phyloP scores from a whole-genome alignment of 2,113 vertebrate genomes.

The Mugil cephalus region DNA sequence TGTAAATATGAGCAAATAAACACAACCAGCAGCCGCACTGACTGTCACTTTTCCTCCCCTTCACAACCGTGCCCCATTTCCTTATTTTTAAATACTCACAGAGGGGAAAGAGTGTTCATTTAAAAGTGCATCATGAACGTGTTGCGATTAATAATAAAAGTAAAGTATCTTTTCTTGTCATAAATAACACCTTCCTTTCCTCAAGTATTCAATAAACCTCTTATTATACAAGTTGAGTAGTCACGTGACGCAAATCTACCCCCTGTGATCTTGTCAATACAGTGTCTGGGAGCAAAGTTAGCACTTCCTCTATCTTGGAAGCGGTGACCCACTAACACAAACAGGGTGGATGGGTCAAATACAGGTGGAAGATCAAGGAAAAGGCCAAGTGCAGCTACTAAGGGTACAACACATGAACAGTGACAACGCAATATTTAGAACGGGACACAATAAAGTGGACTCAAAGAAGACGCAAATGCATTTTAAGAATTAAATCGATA shows the following conservation, averaged over 20 bases:
- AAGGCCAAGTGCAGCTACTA: constrained; percentile 29
- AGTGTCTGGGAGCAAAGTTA: constrained; percentile 48
- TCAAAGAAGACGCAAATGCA: no score
- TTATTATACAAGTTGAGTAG: constrained; percentile 80
- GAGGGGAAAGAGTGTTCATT: constrained; percentile 66
- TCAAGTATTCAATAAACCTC: constrained; percentile 75
- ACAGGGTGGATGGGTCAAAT: constrained; percentile 37
- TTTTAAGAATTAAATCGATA: no score
- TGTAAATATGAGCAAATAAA: constrained; percentile 32
- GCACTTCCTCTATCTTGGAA: constrained; percentile 52
- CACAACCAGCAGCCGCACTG: constrained; percentile 39
- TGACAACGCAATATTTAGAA: constrained; percentile 11
- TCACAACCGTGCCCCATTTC: constrained; percentile 53
- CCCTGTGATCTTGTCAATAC: constrained; percentile 46
- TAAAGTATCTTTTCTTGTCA: constrained; percentile 73
- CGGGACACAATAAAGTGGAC: not conserved
- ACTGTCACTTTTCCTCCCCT: constrained; percentile 39
- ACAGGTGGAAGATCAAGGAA: constrained; percentile 40
- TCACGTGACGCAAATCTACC: constrained; percentile 67
- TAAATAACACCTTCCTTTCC: constrained; percentile 78
- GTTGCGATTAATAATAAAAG: constrained; percentile 78
- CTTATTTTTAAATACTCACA: constrained; percentile 58
- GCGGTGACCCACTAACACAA: constrained; percentile 35
- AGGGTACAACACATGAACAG: constrained; percentile 56
- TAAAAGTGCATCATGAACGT: constrained; percentile 84